A percentile compares a stretch with the other conserved stretches of the same genome.
Evolutionary conservation across 1,140 invertebrate species (phyloP).

Genomic region (Drosophila albomicans): DNA sequence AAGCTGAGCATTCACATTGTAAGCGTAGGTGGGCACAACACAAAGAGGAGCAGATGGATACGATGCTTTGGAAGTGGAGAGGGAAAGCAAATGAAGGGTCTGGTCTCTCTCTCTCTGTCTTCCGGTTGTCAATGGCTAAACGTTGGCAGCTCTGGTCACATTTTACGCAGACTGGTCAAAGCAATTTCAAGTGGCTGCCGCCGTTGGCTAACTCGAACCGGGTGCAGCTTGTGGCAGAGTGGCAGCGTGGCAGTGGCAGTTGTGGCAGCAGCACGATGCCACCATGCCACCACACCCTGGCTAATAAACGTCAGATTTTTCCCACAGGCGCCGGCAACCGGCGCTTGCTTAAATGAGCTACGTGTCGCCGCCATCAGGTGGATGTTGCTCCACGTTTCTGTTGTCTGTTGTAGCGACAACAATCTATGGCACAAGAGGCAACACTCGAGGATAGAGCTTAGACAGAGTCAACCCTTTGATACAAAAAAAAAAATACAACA

Average conservation of each 20-base stretch:
- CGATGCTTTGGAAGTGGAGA: background rate
- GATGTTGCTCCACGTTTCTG: slow-evolving; percentile 15
- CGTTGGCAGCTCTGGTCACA: slow-evolving; percentile 20
- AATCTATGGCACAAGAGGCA: slow-evolving; percentile 17
- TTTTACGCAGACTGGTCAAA: slow-evolving; percentile 27
- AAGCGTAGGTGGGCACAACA: too few species aligned
- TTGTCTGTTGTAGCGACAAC: background rate
- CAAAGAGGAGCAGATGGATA: too few species aligned
- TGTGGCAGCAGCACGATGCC: background rate
- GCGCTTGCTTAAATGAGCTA: slow-evolving; percentile 72
- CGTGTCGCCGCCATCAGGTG: slow-evolving; percentile 78
- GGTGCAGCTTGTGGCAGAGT: background rate
- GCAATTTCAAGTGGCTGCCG: slow-evolving; percentile 1
- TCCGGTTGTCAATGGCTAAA: background rate
- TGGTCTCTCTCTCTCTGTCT: too few species aligned
- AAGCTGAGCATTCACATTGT: background rate
- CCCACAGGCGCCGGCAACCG: slow-evolving; percentile 64
- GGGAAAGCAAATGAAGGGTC: background rate
- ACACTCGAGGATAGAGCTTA: slow-evolving; percentile 50
- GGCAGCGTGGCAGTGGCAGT: background rate
- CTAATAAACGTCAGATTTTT: slow-evolving; percentile 40
- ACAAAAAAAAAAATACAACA: slow-evolving; percentile 47
- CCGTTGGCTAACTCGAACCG: background rate
- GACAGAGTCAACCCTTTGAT: slow-evolving; percentile 81
- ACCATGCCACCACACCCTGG: slow-evolving; percentile 18